Evolutionary conservation across 2,888 invertebrate genomes (phyloP).

Genomic region (Drosophila algonquin): DNA sequence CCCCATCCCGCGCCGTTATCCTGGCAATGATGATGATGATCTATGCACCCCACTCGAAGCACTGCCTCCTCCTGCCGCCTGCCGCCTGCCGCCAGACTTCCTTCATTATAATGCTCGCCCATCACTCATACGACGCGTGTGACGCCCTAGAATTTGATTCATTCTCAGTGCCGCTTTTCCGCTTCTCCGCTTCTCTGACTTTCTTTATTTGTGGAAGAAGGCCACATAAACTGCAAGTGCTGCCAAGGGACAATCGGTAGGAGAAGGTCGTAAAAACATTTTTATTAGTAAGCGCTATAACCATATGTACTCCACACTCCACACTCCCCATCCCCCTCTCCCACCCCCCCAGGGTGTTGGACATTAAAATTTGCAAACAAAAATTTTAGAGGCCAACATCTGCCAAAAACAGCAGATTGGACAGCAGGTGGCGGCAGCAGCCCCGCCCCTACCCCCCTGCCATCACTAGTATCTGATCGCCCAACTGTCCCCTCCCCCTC

Average conservation of each 20-base stretch:
- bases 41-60: not conserved
- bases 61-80: too few species aligned
- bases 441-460: not conserved
- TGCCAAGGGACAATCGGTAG: conserved; percentile 9
- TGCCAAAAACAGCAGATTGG: conserved; percentile 39
- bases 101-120: not conserved
- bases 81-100: too few species aligned
- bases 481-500: not conserved
- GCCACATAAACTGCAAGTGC: conserved; percentile 48
- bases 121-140: conserved; percentile 38
- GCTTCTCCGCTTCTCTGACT: not conserved
- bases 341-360: not conserved
- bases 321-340: not conserved
- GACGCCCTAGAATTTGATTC: conserved; percentile 37
- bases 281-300: conserved; percentile 68
- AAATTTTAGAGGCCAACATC: conserved; percentile 24
- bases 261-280: conserved; percentile 60
- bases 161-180: not conserved
- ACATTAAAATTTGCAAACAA: conserved; percentile 39
- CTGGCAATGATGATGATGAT: conserved; percentile 34
- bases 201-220: conserved; percentile 21
- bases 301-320: conserved; percentile 54
- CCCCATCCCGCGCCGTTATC: not conserved
- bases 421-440: conserved; percentile 27
- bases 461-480: not conserved